These are phyloP conservation scores for Lithophane ornitopus DNA, from an alignment of 2,888 invertebrate species.

Conservation along the genomic window DNA sequence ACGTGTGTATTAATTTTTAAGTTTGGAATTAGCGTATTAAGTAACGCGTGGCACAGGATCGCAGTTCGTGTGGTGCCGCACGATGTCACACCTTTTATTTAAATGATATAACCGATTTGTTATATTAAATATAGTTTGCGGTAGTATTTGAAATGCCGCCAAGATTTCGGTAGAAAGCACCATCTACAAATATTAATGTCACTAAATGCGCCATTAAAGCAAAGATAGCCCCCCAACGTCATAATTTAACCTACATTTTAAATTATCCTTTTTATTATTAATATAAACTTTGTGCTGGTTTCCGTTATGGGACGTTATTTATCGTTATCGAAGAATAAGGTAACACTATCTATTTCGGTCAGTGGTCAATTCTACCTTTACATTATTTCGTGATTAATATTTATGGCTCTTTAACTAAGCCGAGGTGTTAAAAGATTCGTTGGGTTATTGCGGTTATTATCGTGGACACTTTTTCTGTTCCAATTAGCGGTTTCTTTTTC, in stretches of 20 bases:
- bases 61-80: slow-evolving; percentile 40
- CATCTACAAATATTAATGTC: slow-evolving; percentile 83
- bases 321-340: slow-evolving; percentile 64
- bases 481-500: slow-evolving; percentile 4
- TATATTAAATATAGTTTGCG: slow-evolving; percentile 79
- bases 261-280: slow-evolving; percentile 71
- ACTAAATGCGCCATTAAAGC: slow-evolving; percentile 81
- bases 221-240: slow-evolving; percentile 78
- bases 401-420: slow-evolving; percentile 23
- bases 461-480: slow-evolving; percentile 4
- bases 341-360: slow-evolving; percentile 64
- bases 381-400: slow-evolving; percentile 35
- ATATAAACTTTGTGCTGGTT: slow-evolving; percentile 68
- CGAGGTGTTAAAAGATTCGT: slow-evolving; percentile 24
- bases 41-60: slow-evolving; percentile 35
- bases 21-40: slow-evolving; percentile 46
- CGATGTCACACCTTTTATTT: slow-evolving; percentile 68
- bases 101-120: slow-evolving; percentile 75
- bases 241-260: slow-evolving; percentile 77
- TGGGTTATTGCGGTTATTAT: slow-evolving; percentile 11
- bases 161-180: slow-evolving; percentile 80
- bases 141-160: slow-evolving; percentile 85
- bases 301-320: slow-evolving; percentile 67
- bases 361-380: slow-evolving; percentile 38
- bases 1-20: slow-evolving; percentile 49